These are phyloP conservation scores for Polydrusus tereticollis DNA, from an alignment of 2,888 invertebrate genomes.

Conservation along the genomic window DNA sequence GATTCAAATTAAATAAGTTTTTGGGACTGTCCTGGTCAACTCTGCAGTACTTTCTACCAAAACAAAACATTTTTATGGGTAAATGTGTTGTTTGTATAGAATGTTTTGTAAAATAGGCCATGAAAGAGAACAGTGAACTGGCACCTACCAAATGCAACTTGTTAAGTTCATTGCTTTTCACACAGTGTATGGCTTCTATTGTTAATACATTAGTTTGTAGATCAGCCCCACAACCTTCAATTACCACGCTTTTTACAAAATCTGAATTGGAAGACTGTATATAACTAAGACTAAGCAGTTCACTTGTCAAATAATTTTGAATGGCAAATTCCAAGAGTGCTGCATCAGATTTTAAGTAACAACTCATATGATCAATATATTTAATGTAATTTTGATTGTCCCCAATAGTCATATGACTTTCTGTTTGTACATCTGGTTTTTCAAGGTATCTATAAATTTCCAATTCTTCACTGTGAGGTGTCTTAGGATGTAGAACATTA, in stretches of 20 bases:
- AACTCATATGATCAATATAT: slow-evolving; percentile 72
- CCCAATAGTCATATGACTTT: slow-evolving; percentile 72
- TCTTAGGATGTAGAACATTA: slow-evolving; percentile 75
- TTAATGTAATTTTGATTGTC: slow-evolving; percentile 70
- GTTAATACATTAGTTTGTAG: slow-evolving; percentile 74
- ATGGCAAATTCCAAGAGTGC: slow-evolving; percentile 78
- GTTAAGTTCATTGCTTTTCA: slow-evolving; percentile 69
- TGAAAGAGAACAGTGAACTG: slow-evolving; percentile 79
- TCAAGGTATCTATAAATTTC: slow-evolving; percentile 58
- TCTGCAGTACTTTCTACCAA: slow-evolving; percentile 79
- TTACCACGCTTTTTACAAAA: slow-evolving; percentile 80
- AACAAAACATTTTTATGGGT: slow-evolving; percentile 78
- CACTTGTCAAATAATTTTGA: slow-evolving; percentile 69
- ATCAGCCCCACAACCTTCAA: slow-evolving; percentile 80
- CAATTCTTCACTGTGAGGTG: slow-evolving; percentile 68
- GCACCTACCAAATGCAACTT: slow-evolving; percentile 82
- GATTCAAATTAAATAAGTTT: slow-evolving; percentile 76
- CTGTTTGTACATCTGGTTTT: slow-evolving; percentile 63
- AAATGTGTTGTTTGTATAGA: slow-evolving; percentile 73
- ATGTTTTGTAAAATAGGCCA: slow-evolving; percentile 80
- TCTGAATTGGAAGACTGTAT: slow-evolving; percentile 81
- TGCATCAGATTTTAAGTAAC: slow-evolving; percentile 77
- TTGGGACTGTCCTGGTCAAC: slow-evolving; percentile 59
- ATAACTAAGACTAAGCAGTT: slow-evolving; percentile 70
- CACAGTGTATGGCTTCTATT: slow-evolving; percentile 71